Evolutionary conservation across 2,113 vertebrate genomes (phyloP), one percentile per base, ranked within the genome.

Genomic region (Clarias gariepinus): DNA sequence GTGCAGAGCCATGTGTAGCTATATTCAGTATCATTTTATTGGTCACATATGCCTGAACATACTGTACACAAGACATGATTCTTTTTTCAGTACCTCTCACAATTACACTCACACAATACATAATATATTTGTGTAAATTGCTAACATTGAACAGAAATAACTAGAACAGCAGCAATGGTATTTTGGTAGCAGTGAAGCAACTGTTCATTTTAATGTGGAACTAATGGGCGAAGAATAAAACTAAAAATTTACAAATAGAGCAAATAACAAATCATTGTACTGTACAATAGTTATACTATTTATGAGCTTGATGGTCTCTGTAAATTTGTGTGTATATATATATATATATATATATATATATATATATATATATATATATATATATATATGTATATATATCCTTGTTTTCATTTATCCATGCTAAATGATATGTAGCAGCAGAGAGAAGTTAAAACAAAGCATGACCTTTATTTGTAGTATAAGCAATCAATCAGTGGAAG

Each of bases 1-100:
- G n/a, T 28, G 52, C 52, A 30, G 47, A 13, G 74, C 6, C 41
- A 53, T 76, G 73, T 76, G 23, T 76, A n/a, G 23, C 4, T 21
- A 73, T 73, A 73, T 23, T 73, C 74, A 53, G 74, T 53, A 53
- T 77, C 47, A 77, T 25, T 77, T 77, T 77, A 23, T 23, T 52
- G 71, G 21, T 52, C 41, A 74, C 21, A 2, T 36, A 36, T 74
- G 71, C 19, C 21, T 74, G 33, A 52, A 47, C 4, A 47, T 41
- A 47, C 47, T 47, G 47, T 47, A 21, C 1, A 25, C 21, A 19
- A 25, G 25, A 74, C 25, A 47, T 74, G 21, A 74, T 4, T 23
- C 69, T 3, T 15, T 28, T 69, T 30, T 52, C 23, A 25, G 73
- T 74, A 41, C 15, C 64, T 30, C 15, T 71, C 2, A 71, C 16